Conservation (phyloP, 2,113 vertebrate species). For the Callionymus lyra region DNA sequence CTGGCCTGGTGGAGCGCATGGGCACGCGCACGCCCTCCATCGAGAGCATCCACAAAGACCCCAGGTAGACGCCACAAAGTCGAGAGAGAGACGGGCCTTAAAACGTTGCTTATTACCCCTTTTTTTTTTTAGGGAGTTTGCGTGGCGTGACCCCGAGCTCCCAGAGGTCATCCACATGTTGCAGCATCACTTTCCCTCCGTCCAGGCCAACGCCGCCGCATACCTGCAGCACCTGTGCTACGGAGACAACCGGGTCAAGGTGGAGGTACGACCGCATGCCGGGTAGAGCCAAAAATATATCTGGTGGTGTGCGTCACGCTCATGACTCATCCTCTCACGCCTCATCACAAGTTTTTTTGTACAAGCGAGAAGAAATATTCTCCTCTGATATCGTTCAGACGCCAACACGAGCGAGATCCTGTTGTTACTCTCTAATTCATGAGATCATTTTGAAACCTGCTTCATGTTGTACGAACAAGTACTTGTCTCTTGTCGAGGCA, state of each 20-base stretch:
- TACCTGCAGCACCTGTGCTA: conserved; percentile 97
- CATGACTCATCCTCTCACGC: conserved; percentile 10
- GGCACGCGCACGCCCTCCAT: conserved; percentile 86
- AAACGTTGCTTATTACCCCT: no score
- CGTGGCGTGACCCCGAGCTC: conserved; percentile 92
- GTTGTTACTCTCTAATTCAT: no score
- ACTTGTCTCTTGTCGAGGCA: no score
- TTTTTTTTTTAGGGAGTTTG: conserved; percentile 58
- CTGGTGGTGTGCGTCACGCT: conserved; percentile 9
- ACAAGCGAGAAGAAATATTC: no score
- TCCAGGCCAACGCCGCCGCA: conserved; percentile 92
- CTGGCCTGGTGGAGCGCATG: conserved; percentile 66
- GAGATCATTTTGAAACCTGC: no score
- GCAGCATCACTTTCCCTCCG: conserved; percentile 83
- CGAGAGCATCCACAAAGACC: conserved; percentile 96
- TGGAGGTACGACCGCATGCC: conserved; percentile 64
- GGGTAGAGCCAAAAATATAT: conserved; percentile 22
- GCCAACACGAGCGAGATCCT: no score
- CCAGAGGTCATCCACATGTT: conserved; percentile 82
- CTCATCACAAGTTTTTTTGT: no score
- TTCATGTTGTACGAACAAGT: no score
- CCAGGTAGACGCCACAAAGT: conserved; percentile 62
- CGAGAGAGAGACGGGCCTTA: neutral
- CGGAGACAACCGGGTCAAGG: conserved; percentile 90
- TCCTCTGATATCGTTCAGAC: no score